Evolutionary conservation across 2,797 vertebrate genomes (phyloP).

Genomic region (Philypnodon macrostomus): DNA sequence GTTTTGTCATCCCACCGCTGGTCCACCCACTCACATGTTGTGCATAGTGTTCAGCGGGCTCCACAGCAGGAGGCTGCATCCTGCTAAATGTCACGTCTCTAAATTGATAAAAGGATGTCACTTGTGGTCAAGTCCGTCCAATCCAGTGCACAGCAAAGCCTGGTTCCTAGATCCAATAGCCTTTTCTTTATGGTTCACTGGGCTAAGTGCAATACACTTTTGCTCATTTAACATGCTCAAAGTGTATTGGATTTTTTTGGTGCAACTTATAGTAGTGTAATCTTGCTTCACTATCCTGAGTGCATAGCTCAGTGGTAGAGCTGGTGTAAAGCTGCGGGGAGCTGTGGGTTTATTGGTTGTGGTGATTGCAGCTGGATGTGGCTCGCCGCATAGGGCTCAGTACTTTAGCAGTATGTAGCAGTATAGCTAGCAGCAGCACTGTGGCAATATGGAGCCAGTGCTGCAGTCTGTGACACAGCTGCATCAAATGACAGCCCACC

Average conservation of each 20-base stretch:
- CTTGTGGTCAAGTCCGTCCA: slow-evolving; percentile 37
- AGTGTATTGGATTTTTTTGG: slow-evolving; percentile 26
- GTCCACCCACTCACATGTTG: background rate
- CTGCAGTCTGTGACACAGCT: slow-evolving; percentile 71
- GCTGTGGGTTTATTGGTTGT: slow-evolving; percentile 49
- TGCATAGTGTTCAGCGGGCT: slow-evolving; percentile 21
- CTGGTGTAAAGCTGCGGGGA: slow-evolving; percentile 21
- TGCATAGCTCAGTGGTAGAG: slow-evolving; percentile 22
- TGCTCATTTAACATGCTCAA: slow-evolving; percentile 18
- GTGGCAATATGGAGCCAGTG: slow-evolving; percentile 53
- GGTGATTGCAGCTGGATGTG: slow-evolving; percentile 65
- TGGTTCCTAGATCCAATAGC: slow-evolving; percentile 21
- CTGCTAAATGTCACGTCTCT: slow-evolving; percentile 48
- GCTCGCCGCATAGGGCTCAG: slow-evolving; percentile 64
- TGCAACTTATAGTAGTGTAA: slow-evolving; percentile 25
- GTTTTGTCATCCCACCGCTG: background rate
- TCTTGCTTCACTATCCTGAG: slow-evolving; percentile 8
- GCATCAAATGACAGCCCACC: slow-evolving; percentile 50
- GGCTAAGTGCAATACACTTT: slow-evolving; percentile 18
- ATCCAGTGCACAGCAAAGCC: slow-evolving; percentile 4
- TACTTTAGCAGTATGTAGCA: slow-evolving; percentile 52
- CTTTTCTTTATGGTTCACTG: slow-evolving; percentile 19
- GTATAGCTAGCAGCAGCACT: slow-evolving; percentile 39
- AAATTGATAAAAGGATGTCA: slow-evolving; percentile 39
- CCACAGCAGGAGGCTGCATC: slow-evolving; percentile 25